Percentiles rank a stretch among this genome's conserved stretches.
These are phyloP conservation scores for Andinoacara biseriatus DNA, from an alignment of 2,113 vertebrate genomes.

Conservation along the genomic window DNA sequence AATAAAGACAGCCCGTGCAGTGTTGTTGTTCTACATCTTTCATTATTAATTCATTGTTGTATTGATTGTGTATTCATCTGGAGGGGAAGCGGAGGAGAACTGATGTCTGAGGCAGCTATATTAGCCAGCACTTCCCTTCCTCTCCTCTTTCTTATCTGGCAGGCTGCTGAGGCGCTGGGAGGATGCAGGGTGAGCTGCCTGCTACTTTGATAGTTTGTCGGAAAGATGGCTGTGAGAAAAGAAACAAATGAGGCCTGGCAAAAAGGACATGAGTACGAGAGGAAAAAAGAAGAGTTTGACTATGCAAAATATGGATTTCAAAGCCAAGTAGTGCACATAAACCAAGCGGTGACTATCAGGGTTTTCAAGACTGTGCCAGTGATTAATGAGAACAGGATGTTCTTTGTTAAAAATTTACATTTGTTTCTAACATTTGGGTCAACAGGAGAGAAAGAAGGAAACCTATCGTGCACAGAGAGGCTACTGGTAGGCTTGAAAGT, in stretches of 20 bases:
- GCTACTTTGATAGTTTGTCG: slow-evolving; percentile 19
- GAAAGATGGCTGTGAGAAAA: slow-evolving; percentile 14
- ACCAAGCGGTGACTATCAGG: background rate
- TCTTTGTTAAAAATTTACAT: background rate
- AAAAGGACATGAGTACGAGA: background rate
- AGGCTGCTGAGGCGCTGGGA: background rate
- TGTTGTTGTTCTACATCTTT: slow-evolving; percentile 78
- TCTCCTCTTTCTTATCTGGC: slow-evolving; percentile 41
- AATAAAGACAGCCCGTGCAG: slow-evolving; percentile 61
- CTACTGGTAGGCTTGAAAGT: background rate
- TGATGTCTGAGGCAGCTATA: slow-evolving; percentile 53
- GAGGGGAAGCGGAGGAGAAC: slow-evolving; percentile 49
- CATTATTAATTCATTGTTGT: slow-evolving; percentile 81
- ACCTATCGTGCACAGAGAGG: background rate
- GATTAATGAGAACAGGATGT: slow-evolving; percentile 3
- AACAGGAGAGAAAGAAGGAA: background rate
- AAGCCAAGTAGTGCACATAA: background rate
- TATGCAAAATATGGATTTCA: background rate
- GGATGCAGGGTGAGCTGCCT: slow-evolving; percentile 5
- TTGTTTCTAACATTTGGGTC: background rate
- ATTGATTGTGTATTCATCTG: slow-evolving; percentile 78
- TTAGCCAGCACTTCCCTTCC: slow-evolving; percentile 35
- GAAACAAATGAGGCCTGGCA: background rate
- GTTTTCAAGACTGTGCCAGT: background rate
- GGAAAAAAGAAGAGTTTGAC: background rate